Base-by-base conservation (phyloP, 2,797 vertebrate genomes). In the Parotocinclus haroldoi region DNA sequence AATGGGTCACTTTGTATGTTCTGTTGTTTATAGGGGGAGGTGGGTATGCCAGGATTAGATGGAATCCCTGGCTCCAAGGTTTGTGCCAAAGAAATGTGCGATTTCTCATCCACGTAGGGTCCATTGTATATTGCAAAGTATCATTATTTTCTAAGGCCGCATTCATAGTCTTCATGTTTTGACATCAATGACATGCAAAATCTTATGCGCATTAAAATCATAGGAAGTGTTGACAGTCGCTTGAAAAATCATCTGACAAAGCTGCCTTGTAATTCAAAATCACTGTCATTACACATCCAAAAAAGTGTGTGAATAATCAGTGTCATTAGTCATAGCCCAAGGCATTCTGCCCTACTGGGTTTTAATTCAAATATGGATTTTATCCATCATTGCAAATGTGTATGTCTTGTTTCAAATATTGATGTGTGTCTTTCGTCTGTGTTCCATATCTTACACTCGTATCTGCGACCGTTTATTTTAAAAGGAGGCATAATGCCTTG, bases 21-120 rank as follows among this genome's bases (percentile, higher is more conserved):
- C 42, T 87, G 78, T 79, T 85, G 77, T 83, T 83, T 74, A 37
- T 89, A 91, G 95, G 96, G 96, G 79, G 95, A 97, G 73, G 84
- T 92, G 71, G 96, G 96, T 68, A 85, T 87, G 72, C 87, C 89
- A 17, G 96, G 95, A 83, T 80, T 94, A 84, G 90, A 93, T 61
- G 96, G 96, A 87, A 73, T 81, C 58, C 86, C 92, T 14, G 95
- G 96, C 58, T 81, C 76, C 60, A 96, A 96, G 95, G 95, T 98
- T 78, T 82, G 93, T 75, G 64, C 71, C 61, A 80, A 68, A 68
- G 27, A 45, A 79, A 79, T 79, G 76, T 66, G 64, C 61, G 67
- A 56, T 79, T 74, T 71, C 71, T 17, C 66, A 71, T 27, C 68
- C 0, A 42, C 8, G 37, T 68, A 3, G 57, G 60, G 58, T 39